Evolutionary conservation across 53 echinoderm and acorn worm genomes (phyloP).

Genomic region (Luidia sarsii): DNA sequence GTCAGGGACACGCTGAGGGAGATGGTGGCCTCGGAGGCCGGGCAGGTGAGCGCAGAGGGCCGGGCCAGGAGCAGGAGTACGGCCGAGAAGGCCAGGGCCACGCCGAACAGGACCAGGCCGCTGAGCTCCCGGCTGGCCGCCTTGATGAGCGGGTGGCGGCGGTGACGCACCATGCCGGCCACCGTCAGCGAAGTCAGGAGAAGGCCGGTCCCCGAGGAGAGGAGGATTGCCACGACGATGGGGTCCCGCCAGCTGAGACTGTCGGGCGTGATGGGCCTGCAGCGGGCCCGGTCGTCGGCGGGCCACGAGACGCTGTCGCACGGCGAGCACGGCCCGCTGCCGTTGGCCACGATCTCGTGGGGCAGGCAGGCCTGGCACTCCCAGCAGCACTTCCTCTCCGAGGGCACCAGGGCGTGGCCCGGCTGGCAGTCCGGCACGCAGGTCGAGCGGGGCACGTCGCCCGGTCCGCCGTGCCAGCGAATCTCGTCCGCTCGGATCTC

Average conservation of each 20-base stretch:
- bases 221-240: constrained; percentile 1
- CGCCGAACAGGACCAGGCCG: constrained; percentile 58
- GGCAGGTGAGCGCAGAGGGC: constrained; percentile 41
- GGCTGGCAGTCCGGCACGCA: constrained; percentile 23
- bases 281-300: not conserved
- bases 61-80: constrained; percentile 44
- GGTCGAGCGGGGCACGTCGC: constrained; percentile 17
- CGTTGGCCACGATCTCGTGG: constrained; percentile 23
- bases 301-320: constrained; percentile 40
- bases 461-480: constrained; percentile 22
- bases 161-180: constrained; percentile 19
- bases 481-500: constrained; percentile 6
- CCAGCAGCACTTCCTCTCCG: constrained; percentile 45
- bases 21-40: constrained; percentile 48
- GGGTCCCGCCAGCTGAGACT: constrained; percentile 13
- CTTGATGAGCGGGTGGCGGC: constrained; percentile 57
- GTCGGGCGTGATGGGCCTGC: constrained; percentile 27
- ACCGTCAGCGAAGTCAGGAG: constrained; percentile 12
- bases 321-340: constrained; percentile 3
- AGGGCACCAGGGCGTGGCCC: constrained; percentile 27
- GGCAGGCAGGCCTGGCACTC: constrained; percentile 23
- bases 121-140: constrained; percentile 78
- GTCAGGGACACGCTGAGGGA: constrained; percentile 64
- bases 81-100: constrained; percentile 45
- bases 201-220: constrained; percentile 2